These are phyloP conservation scores for Drosophila kuntzei DNA, from an alignment of 2,888 invertebrate species.

Conservation along the genomic window DNA sequence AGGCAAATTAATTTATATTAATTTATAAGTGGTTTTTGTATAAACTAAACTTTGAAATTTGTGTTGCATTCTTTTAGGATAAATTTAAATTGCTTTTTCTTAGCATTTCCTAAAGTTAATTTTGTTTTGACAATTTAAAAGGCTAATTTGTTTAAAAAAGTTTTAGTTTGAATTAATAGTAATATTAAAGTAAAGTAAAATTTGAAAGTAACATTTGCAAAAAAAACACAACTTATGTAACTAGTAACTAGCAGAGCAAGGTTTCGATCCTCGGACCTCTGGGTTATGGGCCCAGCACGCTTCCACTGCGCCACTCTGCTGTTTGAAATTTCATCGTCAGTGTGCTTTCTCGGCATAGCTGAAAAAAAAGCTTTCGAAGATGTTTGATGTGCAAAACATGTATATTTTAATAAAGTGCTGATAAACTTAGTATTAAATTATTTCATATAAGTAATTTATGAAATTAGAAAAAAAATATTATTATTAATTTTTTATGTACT, in stretches of 20 bases:
- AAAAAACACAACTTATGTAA: background rate
- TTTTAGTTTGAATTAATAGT: background rate
- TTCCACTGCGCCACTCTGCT: conserved; percentile 69
- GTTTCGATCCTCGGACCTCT: conserved; percentile 67
- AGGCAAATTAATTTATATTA: too few species aligned
- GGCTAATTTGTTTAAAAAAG: background rate
- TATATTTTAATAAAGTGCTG: too few species aligned
- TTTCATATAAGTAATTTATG: too few species aligned
- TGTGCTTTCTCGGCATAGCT: too few species aligned
- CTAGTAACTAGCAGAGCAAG: conserved; percentile 58
- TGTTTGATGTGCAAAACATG: too few species aligned
- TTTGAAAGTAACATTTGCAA: background rate
- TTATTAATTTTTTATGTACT: background rate
- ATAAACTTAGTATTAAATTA: too few species aligned
- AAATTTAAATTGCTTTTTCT: background rate
- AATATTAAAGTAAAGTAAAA: background rate
- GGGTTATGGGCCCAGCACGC: conserved; percentile 67
- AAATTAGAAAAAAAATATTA: too few species aligned
- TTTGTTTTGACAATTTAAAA: background rate
- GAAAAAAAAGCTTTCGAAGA: too few species aligned
- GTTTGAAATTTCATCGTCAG: too few species aligned
- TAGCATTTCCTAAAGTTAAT: background rate
- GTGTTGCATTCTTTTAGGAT: conserved; percentile 2
- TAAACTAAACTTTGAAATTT: background rate
- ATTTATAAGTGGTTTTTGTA: too few species aligned